Evolutionary conservation across 2,888 invertebrate species (phyloP), one percentile per base, ranked within the genome.

Genomic region (Linnaemya vulpina): DNA sequence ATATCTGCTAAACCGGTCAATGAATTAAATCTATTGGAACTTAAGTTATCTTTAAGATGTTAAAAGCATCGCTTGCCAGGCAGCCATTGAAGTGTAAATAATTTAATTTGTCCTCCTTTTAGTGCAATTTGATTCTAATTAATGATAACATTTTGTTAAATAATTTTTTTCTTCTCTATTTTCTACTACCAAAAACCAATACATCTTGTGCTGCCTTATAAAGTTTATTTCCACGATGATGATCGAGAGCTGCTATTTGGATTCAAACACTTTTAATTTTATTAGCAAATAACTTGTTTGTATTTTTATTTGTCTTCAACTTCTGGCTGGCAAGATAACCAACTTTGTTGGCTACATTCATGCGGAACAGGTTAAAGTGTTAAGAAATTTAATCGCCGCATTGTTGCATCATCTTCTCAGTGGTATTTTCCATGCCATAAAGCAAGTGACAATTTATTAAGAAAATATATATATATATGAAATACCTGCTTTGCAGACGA

Each of bases 311-410:
- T 20, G 13, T 13, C 4, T 30, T 67, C 5, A 67, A 9, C 17
- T 49, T 46, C n/a, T n/a, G 15, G 10, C 20, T 63, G 9, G 25
- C 25, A 65, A 49, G 11, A n/a, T 30, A 30, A n/a, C 1, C 1
- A 40, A 62, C n/a, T 13, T 2, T 62, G 20, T 25, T 20, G 11
- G 38, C 67, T 55, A 65, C 70, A 58, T 53, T 53, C 70, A 58
- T 53, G 43, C 4, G 46, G 49, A 74, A 83, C 83, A 78, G 78
- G 74, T 83, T 83, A 74, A 78, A 70, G 78, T 78, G 78, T 78
- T 83, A 17, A 75, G 49, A 70, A 75, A 58, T 83, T 74, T 78
- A 74, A 83, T 74, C 70, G 74, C 30, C 53, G 40, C 25, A 53
- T 60, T 40, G 60, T 78, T 83, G 78, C 78, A 75, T 78, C 60